Evolutionary conservation across 2,888 invertebrate genomes (phyloP).

Genomic region (Cryptosula pallasiana): DNA sequence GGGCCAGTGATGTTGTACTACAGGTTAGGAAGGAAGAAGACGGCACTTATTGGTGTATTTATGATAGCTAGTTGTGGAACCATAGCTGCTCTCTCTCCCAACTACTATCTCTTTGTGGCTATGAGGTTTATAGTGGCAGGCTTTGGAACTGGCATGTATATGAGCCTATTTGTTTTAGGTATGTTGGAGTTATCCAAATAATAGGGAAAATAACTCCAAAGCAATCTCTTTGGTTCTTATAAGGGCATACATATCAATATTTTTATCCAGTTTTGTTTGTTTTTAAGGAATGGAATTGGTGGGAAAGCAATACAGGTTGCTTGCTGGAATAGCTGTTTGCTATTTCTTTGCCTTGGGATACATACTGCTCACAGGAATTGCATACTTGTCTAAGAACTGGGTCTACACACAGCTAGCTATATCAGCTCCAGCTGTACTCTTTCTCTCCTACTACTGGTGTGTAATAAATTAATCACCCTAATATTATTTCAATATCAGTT

Average conservation of each 20-base stretch:
- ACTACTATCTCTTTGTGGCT: constrained; percentile 66
- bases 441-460: constrained; percentile 20
- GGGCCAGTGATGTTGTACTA: too few relatives aligned
- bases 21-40: constrained; percentile 69
- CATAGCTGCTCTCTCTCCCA: constrained; percentile 66
- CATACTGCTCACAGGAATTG: constrained; percentile 5
- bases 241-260: too few relatives aligned
- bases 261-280: not conserved
- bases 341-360: not conserved
- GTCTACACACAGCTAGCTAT: not conserved
- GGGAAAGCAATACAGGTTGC: not conserved
- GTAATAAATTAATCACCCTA: too few relatives aligned
- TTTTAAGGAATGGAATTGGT: not conserved
- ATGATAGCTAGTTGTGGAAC: constrained; percentile 63
- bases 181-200: too few relatives aligned
- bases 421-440: not conserved
- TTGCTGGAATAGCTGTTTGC: not conserved
- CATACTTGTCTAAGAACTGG: constrained; percentile 3
- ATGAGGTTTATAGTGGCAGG: constrained; percentile 66
- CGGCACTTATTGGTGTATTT: constrained; percentile 67
- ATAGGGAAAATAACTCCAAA: too few relatives aligned
- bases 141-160: not conserved
- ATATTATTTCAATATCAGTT: too few relatives aligned
- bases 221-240: too few relatives aligned
- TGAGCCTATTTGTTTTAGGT: not conserved